Percentiles rank a stretch among this genome's conserved stretches.
phyloP scores from a whole-genome alignment of 2,113 vertebrate species.

The Fulmarus glacialis region DNA sequence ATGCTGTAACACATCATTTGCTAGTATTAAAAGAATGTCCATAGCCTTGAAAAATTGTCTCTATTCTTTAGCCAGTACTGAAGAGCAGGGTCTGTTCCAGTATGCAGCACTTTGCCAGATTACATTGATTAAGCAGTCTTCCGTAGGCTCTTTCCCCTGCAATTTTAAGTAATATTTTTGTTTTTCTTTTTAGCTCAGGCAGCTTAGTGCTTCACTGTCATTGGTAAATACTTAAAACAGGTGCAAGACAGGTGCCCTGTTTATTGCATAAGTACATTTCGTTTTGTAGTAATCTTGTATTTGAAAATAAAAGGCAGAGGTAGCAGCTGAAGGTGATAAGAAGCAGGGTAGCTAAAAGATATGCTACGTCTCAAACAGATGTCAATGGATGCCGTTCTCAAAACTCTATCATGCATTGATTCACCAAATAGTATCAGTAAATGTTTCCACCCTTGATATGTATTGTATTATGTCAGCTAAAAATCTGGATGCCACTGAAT shows the following conservation, averaged over 20 bases:
- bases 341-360: background rate
- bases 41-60: constrained; percentile 31
- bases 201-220: background rate
- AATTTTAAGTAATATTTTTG: background rate
- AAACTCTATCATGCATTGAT: background rate
- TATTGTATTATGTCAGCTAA: background rate
- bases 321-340: background rate
- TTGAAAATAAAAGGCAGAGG: background rate
- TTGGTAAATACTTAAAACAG: background rate
- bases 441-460: background rate
- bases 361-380: background rate
- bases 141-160: background rate
- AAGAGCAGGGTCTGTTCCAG: background rate
- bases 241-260: background rate
- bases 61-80: background rate
- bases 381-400: background rate
- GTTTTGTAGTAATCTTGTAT: background rate
- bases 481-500: background rate
- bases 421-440: background rate
- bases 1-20: background rate
- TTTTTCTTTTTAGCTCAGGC: background rate
- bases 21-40: constrained; percentile 2
- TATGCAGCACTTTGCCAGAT: background rate
- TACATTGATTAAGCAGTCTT: background rate
- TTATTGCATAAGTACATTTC: background rate